Base-by-base conservation (phyloP, 2,888 invertebrate genomes). In the Coenonympha arcania region DNA sequence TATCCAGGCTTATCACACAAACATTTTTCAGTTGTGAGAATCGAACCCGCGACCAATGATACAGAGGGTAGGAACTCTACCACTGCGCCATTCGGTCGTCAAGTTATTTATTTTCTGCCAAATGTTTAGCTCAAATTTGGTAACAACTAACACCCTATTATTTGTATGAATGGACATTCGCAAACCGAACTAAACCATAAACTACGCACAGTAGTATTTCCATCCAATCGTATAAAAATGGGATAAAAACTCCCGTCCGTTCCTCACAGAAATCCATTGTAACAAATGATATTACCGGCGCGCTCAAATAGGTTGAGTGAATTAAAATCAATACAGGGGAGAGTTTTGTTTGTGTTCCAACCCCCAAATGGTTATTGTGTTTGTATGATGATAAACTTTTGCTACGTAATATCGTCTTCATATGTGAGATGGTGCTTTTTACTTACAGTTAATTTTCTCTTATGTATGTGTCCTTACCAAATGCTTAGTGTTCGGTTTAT, bases 241-340 rank as follows among this genome's bases (percentile, higher is more conserved):
- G 24, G 24, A 41, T 41, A 41, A 41, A 30, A 11, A 18, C 28
- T 30, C 19, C 30, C 24, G 24, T 15, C 15, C 15, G 13, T 22
- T 39, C 39, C 24, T 13, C 6, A 37, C 13, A 11, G 11, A 41
- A 28, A 42, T 6, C 48, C 36, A 28, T 49, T 36, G 28, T 34
- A 11, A 42, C 43, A 48, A 47, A 47, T 47, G 39, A 30, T 22
- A 40, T 47, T 40, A 31, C 40, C 22, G 43, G 31, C 20, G 47
- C 31, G 47, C 30, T 16, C 37, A 20, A 39, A 47, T 20, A 39
- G 39, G 46, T 40, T 40, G 47, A 47, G 39, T 40, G 47, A 45
- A 50, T 50, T 48, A 33, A 48, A 48, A 48, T 39, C 50, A 44
- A 33, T 50, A 26, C 26, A 18, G 33, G 33, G 45, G 40, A 24